phyloP scores from a whole-genome alignment of 2,888 invertebrate species.

The Eueremaeus valkanovi region DNA sequence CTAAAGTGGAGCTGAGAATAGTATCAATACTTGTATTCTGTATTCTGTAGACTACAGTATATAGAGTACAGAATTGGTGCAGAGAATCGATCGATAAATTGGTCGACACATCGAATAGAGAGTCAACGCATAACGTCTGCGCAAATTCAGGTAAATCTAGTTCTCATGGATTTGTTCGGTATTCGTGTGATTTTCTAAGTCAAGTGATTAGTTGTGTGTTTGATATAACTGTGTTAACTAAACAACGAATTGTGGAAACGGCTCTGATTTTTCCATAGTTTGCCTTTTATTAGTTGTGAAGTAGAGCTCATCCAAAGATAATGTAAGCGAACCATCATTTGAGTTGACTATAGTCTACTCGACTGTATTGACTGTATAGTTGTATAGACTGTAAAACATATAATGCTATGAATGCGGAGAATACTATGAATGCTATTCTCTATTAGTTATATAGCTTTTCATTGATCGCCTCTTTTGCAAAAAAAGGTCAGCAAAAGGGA shows the following conservation, averaged over 20 bases:
- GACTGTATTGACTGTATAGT: not conserved
- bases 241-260: conserved; percentile 13
- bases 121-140: not conserved
- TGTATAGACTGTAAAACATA: no score
- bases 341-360: not conserved
- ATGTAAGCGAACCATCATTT: not conserved
- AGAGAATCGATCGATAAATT: conserved; percentile 21
- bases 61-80: conserved; percentile 23
- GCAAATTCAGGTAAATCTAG: not conserved
- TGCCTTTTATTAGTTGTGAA: conserved; percentile 12
- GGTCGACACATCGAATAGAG: not conserved
- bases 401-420: no score
- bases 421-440: no score
- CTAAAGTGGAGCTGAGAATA: not conserved
- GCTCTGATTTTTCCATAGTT: not conserved
- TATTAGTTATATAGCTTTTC: not conserved
- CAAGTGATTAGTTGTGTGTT: conserved; percentile 6
- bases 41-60: no score
- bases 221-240: conserved; percentile 27
- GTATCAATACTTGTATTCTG: not conserved
- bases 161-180: conserved; percentile 21
- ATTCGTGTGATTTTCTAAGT: conserved; percentile 16
- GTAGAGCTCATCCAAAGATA: not conserved
- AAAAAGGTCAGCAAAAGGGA: conserved; percentile 14
- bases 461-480: not conserved